Conservation (phyloP, 2,797 vertebrate species). For the Caiman crocodilus region DNA sequence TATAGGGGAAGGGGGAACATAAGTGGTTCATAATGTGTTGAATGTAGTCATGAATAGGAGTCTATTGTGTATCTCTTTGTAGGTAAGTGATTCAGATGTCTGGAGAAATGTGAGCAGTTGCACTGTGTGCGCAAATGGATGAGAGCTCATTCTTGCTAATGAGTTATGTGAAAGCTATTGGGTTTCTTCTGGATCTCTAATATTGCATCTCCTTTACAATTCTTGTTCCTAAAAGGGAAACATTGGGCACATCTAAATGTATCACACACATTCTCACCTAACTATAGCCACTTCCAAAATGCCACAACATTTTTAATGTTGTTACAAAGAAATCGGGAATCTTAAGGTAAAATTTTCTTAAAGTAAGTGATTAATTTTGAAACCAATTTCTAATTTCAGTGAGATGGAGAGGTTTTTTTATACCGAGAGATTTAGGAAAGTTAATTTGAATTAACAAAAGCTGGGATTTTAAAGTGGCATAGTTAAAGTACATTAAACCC, state of each 20-base stretch:
- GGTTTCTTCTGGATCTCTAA: not conserved
- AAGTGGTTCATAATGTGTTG: not conserved
- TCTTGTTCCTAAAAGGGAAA: not conserved
- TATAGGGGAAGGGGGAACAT: not conserved
- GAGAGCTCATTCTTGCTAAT: not conserved
- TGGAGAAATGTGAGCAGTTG: not conserved
- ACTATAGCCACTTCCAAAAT: not conserved
- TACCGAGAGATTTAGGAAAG: too few species aligned
- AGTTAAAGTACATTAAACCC: constrained; percentile 16
- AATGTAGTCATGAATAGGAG: not conserved
- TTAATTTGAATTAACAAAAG: not conserved
- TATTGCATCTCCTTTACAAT: rapidly evolving
- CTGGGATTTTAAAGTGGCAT: not conserved
- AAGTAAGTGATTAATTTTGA: not conserved
- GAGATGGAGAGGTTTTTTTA: too few species aligned
- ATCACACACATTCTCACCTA: not conserved
- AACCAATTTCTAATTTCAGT: not conserved
- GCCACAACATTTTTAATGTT: not conserved
- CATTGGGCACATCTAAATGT: rapidly evolving
- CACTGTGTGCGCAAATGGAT: not conserved
- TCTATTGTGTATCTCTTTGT: not conserved
- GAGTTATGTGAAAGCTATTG: not conserved
- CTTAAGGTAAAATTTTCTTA: not conserved
- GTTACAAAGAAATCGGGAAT: not conserved
- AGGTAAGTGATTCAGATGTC: not conserved